Conservation (phyloP, 2,113 vertebrate species). For the Caloenas nicobarica region DNA sequence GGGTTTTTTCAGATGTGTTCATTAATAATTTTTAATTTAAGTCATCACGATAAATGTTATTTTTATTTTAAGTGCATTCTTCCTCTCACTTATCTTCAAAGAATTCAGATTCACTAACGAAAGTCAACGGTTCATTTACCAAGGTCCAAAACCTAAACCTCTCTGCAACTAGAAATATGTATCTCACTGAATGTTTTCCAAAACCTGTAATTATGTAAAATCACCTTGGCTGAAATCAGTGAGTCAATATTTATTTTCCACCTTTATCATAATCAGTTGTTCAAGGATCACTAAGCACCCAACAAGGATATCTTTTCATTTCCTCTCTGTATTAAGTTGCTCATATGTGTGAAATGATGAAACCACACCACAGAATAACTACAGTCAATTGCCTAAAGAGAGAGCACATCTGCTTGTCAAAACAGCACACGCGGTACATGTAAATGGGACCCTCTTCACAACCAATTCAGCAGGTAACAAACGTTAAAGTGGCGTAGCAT, state of each 20-base stretch:
- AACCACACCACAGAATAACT: neutral
- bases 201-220: neutral
- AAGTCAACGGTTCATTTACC: neutral
- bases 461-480: neutral
- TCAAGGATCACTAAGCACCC: neutral
- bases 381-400: neutral
- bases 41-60: neutral
- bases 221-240: neutral
- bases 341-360: neutral
- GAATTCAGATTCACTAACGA: neutral
- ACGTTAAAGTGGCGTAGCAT: neutral
- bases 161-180: neutral
- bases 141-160: neutral
- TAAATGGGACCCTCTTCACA: neutral
- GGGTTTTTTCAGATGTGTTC: neutral
- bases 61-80: neutral
- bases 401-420: neutral
- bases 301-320: neutral
- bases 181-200: neutral
- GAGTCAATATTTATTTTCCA: neutral
- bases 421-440: fast-evolving
- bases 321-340: neutral
- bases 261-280: neutral
- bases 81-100: neutral
- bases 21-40: neutral